Evolutionary conservation across 1,140 invertebrate species (phyloP).

Genomic region (Leguminivora glycinivorella): DNA sequence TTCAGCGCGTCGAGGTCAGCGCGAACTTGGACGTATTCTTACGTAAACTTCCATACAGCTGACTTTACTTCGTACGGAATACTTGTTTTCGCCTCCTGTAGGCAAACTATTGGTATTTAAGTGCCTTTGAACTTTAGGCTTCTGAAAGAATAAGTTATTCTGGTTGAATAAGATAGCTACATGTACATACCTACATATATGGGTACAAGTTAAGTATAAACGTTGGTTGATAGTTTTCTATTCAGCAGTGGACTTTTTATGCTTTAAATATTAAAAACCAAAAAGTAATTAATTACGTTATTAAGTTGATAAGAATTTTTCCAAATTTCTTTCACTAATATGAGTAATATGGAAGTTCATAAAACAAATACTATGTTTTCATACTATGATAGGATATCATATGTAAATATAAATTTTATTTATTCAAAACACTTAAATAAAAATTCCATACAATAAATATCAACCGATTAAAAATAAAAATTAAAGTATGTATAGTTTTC

Average conservation of each 20-base stretch:
- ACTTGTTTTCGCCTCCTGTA: conserved; percentile 23
- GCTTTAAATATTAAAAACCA: no score
- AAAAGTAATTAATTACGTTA: no score
- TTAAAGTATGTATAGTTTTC: not conserved
- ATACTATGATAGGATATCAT: not conserved
- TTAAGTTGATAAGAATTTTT: not conserved
- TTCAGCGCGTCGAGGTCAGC: conserved; percentile 30
- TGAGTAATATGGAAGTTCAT: not conserved
- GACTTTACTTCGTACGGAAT: conserved; percentile 9
- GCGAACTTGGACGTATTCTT: conserved; percentile 30
- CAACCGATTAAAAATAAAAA: no score
- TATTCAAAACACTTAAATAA: no score
- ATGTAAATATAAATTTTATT: no score
- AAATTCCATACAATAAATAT: no score
- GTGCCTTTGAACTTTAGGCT: conserved; percentile 17
- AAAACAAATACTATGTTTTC: not conserved
- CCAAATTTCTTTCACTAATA: not conserved
- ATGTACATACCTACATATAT: not conserved
- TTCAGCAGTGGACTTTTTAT: no score
- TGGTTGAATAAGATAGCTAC: not conserved
- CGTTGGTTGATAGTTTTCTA: no score
- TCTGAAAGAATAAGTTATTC: not conserved
- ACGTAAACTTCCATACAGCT: conserved; percentile 19
- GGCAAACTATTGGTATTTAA: conserved; percentile 14
- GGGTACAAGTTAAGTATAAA: not conserved